These are phyloP conservation scores for Hippocampus barbouri DNA, from an alignment of 2,113 vertebrate genomes.

Conservation along the genomic window DNA sequence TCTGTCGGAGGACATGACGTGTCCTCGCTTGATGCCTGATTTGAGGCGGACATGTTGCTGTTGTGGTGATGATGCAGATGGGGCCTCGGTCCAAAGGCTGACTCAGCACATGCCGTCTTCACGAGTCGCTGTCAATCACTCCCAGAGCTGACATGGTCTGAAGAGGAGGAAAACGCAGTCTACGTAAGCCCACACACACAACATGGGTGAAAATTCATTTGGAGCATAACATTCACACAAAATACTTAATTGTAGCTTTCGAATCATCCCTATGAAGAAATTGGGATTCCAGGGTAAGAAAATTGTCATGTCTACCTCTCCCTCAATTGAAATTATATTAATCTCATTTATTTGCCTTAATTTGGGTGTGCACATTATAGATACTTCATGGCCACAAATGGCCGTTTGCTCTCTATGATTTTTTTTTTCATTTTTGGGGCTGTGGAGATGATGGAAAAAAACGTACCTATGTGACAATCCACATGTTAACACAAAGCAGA, in stretches of 20 bases:
- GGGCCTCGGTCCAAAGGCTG: not conserved
- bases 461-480: not conserved
- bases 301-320: too few relatives aligned
- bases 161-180: not conserved
- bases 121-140: not conserved
- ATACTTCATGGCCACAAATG: too few relatives aligned
- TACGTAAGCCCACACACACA: not conserved
- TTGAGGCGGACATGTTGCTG: not conserved
- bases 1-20: not conserved
- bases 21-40: not conserved
- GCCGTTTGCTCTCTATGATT: too few relatives aligned
- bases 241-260: too few relatives aligned
- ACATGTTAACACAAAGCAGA: slow-evolving; percentile 2
- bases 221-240: too few relatives aligned
- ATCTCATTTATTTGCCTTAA: too few relatives aligned
- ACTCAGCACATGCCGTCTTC: not conserved
- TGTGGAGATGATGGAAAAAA: slow-evolving; percentile 11
- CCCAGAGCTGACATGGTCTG: not conserved
- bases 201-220: not conserved
- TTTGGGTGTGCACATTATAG: too few relatives aligned
- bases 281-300: too few relatives aligned
- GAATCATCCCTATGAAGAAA: too few relatives aligned
- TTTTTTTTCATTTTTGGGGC: not conserved
- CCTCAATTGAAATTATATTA: too few relatives aligned
- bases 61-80: not conserved